Conservation (phyloP, 1,140 invertebrate genomes). For the Dysdera silvatica region DNA sequence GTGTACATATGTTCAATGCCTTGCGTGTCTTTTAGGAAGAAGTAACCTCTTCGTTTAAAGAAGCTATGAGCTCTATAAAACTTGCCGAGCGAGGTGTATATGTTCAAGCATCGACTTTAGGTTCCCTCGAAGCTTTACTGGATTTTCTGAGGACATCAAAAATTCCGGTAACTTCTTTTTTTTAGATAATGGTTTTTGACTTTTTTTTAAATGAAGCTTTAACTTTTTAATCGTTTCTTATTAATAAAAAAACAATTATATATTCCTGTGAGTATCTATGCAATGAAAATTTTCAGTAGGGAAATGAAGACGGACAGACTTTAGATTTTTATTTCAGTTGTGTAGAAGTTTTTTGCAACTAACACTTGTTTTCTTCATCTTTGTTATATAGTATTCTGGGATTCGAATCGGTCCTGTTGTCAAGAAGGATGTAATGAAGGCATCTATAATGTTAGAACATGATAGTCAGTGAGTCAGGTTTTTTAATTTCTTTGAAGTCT, state of each 20-base stretch:
- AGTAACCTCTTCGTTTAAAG: constrained; percentile 69
- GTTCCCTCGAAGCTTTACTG: constrained; percentile 92
- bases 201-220: background rate
- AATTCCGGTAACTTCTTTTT: constrained; percentile 63
- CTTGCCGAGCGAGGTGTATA: constrained; percentile 86
- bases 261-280: no score
- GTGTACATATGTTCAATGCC: background rate
- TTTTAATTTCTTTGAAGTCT: no score
- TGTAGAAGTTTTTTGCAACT: no score
- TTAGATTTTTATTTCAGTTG: no score
- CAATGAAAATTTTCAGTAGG: no score
- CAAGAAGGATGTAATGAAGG: constrained; percentile 99
- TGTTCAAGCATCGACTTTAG: constrained; percentile 96
- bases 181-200: background rate
- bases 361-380: background rate
- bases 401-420: constrained; percentile 99
- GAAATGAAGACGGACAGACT: no score
- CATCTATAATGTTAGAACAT: constrained; percentile 97
- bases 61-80: constrained; percentile 85
- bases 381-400: constrained; percentile 77
- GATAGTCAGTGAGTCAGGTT: constrained; percentile 78
- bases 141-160: constrained; percentile 91
- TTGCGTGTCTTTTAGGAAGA: constrained; percentile 51
- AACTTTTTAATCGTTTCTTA: constrained; percentile 7
- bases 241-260: no score